Base-by-base conservation (phyloP, 2,888 invertebrate species). In the Rhaphigaster nebulosa region DNA sequence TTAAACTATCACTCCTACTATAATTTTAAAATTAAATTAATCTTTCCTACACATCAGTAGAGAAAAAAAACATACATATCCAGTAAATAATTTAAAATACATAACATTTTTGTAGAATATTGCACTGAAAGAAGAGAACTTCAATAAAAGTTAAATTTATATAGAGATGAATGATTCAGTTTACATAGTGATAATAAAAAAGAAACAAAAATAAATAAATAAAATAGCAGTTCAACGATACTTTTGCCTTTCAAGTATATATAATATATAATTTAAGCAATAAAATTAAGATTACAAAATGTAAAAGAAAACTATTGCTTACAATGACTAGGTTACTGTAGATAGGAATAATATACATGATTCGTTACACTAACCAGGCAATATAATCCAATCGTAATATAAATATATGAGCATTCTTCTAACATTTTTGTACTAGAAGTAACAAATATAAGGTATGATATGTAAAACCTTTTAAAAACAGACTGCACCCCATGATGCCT, bases 251-350 rank as follows among this genome's bases (percentile, higher is more conserved):
- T 65, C 60, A 65, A 87, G 50, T 87, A 90, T 87, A 54, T 54
- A 90, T 89, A 88, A 88, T 88, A 88, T 80, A 90, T 90, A 90
- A 90, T 90, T 90, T 90, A 90, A 90, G 90, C 87, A 90, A 90
- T 90, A 87, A 87, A 90, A 90, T 80, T 90, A 87, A 87, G 45
- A 70, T 84, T 70, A 90, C 34, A 90, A 90, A 87, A 87, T 87
- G 60, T 87, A 56, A 65, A 56, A 87, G 87, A 50, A 87, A 15
- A 90, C 90, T 90, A 90, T 90, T 90, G 90, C 84, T 87, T 52
- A 87, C 70, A 52, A 90, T 90, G 90, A 90, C 90, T 90, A 90
- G 90, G 90, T 90, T 90, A 90, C 84, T 90, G 90, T 52, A 90
- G 65, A 90, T 90, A 90, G 90, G 90, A 90, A 90, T 90, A 90